Evolutionary conservation across 2,113 vertebrate species (phyloP).

Genomic region (Todiramphus chloris): DNA sequence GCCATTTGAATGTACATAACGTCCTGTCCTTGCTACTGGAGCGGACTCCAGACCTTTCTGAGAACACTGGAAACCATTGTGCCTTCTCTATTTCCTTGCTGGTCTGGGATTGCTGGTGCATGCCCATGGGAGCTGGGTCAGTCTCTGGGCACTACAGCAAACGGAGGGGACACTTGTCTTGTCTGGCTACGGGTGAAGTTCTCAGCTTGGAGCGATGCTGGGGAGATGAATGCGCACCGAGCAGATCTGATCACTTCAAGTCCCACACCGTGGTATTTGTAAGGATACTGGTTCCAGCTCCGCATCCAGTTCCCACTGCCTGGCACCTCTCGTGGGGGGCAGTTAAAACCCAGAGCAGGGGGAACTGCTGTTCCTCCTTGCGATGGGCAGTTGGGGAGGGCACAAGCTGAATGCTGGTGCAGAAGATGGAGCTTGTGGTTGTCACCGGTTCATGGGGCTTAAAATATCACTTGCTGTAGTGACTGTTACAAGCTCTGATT

Average conservation of each 20-base stretch:
- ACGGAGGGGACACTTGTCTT: neutral
- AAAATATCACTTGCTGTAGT: neutral
- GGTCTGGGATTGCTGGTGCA: neutral
- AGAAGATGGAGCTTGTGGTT: neutral
- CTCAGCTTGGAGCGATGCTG: neutral
- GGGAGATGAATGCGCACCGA: neutral
- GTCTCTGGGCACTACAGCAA: neutral
- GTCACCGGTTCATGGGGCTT: neutral
- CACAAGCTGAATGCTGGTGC: neutral
- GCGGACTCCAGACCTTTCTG: fast-evolving
- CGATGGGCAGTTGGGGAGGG: neutral
- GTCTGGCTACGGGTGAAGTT: neutral
- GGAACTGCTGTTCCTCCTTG: neutral
- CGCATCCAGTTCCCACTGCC: neutral
- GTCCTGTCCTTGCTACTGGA: neutral
- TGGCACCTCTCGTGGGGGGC: neutral
- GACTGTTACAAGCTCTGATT: neutral
- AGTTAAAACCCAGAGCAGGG: neutral
- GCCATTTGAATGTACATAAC: neutral
- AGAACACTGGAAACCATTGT: neutral
- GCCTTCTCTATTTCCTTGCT: neutral
- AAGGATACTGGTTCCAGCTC: neutral
- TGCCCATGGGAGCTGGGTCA: neutral
- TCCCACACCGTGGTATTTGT: fast-evolving
- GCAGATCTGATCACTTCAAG: neutral